These are phyloP conservation scores for Pholis gunnellus DNA, from an alignment of 2,113 vertebrate genomes.

Conservation along the genomic window DNA sequence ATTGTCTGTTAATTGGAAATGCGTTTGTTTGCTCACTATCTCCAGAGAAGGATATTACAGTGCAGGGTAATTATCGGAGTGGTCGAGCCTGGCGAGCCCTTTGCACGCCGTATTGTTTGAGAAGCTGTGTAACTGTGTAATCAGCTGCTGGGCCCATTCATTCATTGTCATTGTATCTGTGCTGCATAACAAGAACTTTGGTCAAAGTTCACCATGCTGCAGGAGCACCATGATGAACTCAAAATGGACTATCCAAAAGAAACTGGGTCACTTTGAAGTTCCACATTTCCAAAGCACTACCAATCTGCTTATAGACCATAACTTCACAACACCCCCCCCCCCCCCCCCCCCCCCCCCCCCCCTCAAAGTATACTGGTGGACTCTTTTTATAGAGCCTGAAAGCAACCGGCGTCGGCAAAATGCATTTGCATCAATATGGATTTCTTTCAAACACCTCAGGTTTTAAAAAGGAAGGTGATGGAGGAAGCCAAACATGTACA, in stretches of 20 bases:
- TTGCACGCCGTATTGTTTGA: constrained; percentile 33
- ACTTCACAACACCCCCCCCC: constrained; percentile 50
- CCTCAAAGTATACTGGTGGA: constrained; percentile 36
- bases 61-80: constrained; percentile 15
- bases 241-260: constrained; percentile 46
- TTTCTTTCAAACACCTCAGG: constrained; percentile 30
- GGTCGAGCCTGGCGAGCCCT: background rate
- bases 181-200: constrained; percentile 60
- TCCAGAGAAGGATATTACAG: constrained; percentile 45
- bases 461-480: constrained; percentile 11
- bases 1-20: constrained; percentile 44
- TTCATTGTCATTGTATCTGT: constrained; percentile 53
- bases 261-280: constrained; percentile 81
- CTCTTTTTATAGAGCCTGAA: constrained; percentile 27
- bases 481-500: constrained; percentile 9
- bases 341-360: no score
- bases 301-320: constrained; percentile 71
- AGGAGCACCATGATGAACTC: constrained; percentile 65
- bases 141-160: constrained; percentile 40
- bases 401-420: constrained; percentile 20
- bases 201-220: constrained; percentile 55
- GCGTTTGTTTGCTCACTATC: constrained; percentile 44
- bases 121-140: constrained; percentile 25
- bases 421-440: constrained; percentile 5
- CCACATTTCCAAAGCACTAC: constrained; percentile 68